Evolutionary conservation across 2,797 vertebrate genomes (phyloP).

Genomic region (Tokudaia tokunoshimensis): DNA sequence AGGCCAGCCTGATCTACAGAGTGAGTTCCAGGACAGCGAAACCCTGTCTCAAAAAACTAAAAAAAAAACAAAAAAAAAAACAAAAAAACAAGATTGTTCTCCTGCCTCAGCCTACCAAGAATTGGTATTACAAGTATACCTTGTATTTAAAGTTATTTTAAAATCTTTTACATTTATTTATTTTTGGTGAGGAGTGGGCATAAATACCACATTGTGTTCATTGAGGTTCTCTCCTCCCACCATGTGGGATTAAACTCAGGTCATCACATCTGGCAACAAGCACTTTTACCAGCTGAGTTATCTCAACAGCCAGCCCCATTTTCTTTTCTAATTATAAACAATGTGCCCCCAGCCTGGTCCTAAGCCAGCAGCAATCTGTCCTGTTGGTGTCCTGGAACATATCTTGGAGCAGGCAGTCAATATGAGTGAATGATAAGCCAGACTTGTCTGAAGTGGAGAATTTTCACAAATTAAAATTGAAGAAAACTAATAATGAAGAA

Average conservation of each 20-base stretch:
- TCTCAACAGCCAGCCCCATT: background rate
- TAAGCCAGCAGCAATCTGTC: background rate
- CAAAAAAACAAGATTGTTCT: background rate
- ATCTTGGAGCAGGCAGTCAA: background rate
- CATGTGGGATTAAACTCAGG: background rate
- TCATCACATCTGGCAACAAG: background rate
- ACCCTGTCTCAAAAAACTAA: no score
- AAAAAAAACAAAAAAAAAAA: no score
- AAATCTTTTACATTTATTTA: background rate
- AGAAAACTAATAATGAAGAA: background rate
- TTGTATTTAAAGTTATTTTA: background rate
- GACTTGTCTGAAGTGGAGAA: background rate
- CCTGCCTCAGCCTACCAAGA: background rate
- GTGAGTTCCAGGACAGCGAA: no score
- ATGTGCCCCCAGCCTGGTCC: background rate
- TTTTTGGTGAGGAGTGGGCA: background rate
- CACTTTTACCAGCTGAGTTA: background rate
- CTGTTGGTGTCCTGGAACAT: background rate
- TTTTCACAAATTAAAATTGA: background rate
- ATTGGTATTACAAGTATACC: background rate
- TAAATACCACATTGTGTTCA: background rate
- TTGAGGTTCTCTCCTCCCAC: background rate
- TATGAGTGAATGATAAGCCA: background rate
- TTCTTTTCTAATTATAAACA: slow-evolving; percentile 31
- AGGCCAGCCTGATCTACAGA: no score